Conservation (phyloP, 2,888 invertebrate species). For the Spodoptera picta region DNA sequence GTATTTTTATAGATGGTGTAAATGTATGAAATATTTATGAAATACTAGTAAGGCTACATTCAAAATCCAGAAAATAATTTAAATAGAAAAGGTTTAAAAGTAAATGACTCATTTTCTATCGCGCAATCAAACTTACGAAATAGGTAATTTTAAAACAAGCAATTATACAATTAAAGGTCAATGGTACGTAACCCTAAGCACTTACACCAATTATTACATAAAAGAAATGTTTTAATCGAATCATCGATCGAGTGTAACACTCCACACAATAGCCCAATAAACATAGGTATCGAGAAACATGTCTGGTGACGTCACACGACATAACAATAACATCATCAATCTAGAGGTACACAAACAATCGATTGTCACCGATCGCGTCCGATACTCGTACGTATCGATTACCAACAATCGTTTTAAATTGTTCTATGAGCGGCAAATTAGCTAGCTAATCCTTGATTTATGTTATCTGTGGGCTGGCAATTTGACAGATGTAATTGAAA, state of each 20-base stretch:
- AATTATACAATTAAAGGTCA: slow-evolving; percentile 36
- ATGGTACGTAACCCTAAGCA: slow-evolving; percentile 20
- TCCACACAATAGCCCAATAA: slow-evolving; percentile 42
- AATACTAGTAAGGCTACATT: not conserved
- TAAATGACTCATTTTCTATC: slow-evolving; percentile 1
- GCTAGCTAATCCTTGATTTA: slow-evolving; percentile 50
- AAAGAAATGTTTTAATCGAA: slow-evolving; percentile 34
- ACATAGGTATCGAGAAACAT: slow-evolving; percentile 42
- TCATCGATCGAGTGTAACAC: slow-evolving; percentile 17
- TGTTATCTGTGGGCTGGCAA: slow-evolving; percentile 45
- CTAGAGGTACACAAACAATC: slow-evolving; percentile 53
- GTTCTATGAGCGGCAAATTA: slow-evolving; percentile 52
- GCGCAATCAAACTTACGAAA: not conserved
- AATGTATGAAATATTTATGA: no score
- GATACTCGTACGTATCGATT: slow-evolving; percentile 54
- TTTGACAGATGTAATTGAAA: slow-evolving; percentile 55
- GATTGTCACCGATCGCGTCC: slow-evolving; percentile 56
- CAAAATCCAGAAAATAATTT: not conserved
- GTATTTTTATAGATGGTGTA: no score
- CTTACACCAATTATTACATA: slow-evolving; percentile 38
- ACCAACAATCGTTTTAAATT: slow-evolving; percentile 49
- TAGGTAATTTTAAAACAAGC: not conserved
- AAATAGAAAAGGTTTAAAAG: not conserved
- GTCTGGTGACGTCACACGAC: slow-evolving; percentile 46
- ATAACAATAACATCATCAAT: slow-evolving; percentile 55